Evolutionary conservation across 64 coral and sea anemone genomes (phyloP).

Genomic region (Astreopora myriophthalma): DNA sequence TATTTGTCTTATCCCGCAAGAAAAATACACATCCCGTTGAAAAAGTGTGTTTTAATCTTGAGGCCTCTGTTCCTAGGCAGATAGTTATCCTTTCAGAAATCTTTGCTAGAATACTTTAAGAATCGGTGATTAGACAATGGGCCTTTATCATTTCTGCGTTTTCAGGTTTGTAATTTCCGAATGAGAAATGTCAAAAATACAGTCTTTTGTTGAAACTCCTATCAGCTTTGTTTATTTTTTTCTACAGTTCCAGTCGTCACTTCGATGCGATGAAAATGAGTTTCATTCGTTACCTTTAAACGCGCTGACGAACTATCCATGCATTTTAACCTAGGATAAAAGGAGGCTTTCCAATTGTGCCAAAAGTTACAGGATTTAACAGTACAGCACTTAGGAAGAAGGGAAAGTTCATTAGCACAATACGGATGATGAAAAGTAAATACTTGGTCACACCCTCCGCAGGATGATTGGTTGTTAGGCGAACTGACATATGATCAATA

Average conservation of each 20-base stretch:
- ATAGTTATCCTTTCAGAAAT: background rate
- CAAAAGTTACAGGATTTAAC: background rate
- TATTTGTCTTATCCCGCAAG: background rate
- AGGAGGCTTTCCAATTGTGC: background rate
- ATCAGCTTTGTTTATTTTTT: constrained; percentile 22
- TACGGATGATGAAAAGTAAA: background rate
- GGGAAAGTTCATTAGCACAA: constrained; percentile 41
- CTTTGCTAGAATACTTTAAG: background rate
- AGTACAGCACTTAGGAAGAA: background rate
- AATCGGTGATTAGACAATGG: background rate
- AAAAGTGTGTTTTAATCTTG: too few relatives aligned
- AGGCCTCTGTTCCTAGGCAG: too few relatives aligned
- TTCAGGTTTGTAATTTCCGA: background rate
- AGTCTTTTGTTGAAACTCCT: background rate
- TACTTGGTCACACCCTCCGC: background rate
- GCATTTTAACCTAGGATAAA: too few relatives aligned
- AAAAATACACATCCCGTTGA: background rate
- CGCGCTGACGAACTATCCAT: background rate
- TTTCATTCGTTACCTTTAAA: background rate
- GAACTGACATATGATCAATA: background rate
- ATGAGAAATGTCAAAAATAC: background rate
- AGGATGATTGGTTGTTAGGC: background rate
- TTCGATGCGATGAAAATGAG: background rate
- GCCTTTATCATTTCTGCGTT: background rate
- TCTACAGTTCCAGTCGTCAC: background rate